Conservation (phyloP, 1,140 invertebrate species). For the Diuraphis noxia region DNA sequence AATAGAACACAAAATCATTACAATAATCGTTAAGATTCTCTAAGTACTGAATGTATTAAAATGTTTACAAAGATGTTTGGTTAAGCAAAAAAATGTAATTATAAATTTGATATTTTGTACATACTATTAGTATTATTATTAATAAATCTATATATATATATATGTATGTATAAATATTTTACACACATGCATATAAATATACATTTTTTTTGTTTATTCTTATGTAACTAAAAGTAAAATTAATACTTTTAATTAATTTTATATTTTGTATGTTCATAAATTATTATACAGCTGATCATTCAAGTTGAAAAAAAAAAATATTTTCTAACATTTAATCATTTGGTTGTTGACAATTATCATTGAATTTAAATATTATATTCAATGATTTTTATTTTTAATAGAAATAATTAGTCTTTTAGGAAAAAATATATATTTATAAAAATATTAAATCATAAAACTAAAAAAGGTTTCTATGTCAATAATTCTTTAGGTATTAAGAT, state of each 20-base stretch:
- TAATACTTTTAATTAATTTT: constrained; percentile 40
- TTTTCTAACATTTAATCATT: constrained; percentile 28
- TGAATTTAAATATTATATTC: constrained; percentile 20
- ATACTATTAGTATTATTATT: constrained; percentile 46
- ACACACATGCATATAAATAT: constrained; percentile 38
- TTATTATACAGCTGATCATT: constrained; percentile 37
- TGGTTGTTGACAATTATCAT: not conserved
- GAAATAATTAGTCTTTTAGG: constrained; percentile 34
- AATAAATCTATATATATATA: constrained; percentile 26
- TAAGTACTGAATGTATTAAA: constrained; percentile 51
- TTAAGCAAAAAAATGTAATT: constrained; percentile 50
- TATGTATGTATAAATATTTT: constrained; percentile 20
- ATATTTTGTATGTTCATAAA: constrained; percentile 41
- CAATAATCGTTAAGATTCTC: constrained; percentile 38
- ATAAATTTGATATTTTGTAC: constrained; percentile 51
- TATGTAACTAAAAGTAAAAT: constrained; percentile 39
- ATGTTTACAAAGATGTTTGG: constrained; percentile 51
- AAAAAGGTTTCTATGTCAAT: not conserved
- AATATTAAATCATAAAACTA: constrained; percentile 49
- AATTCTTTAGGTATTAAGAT: constrained; percentile 14
- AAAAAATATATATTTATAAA: constrained; percentile 47
- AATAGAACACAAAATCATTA: constrained; percentile 50
- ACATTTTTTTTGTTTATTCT: constrained; percentile 21
- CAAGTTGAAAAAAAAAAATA: constrained; percentile 28
- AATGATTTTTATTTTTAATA: constrained; percentile 18